Conservation (phyloP, 2,113 vertebrate species). For the Xiphorhynchus elegans region DNA sequence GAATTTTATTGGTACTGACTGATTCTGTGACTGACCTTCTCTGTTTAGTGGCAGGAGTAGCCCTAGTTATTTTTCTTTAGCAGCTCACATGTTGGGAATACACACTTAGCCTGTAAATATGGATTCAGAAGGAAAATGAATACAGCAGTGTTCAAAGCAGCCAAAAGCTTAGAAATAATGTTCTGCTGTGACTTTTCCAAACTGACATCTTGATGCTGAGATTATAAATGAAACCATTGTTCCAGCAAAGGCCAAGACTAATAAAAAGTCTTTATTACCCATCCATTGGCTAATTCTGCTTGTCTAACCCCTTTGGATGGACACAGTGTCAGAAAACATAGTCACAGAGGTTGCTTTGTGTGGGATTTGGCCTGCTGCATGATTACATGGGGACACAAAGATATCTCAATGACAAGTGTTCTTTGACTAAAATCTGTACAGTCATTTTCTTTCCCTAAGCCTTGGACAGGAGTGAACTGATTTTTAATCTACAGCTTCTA, state of each 20-base stretch:
- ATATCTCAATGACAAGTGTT: slow-evolving; percentile 60
- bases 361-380: slow-evolving; percentile 60
- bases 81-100: slow-evolving; percentile 31
- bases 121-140: slow-evolving; percentile 59
- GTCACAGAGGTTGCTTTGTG: slow-evolving; percentile 71
- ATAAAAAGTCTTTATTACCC: slow-evolving; percentile 69
- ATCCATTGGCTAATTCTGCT: slow-evolving; percentile 58
- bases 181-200: slow-evolving; percentile 67
- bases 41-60: slow-evolving; percentile 3
- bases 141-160: slow-evolving; percentile 34
- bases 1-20: background rate
- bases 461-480: slow-evolving; percentile 37
- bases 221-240: slow-evolving; percentile 71
- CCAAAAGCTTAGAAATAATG: slow-evolving; percentile 61
- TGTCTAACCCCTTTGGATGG: slow-evolving; percentile 69
- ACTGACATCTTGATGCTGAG: slow-evolving; percentile 52
- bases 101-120: slow-evolving; percentile 45
- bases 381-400: slow-evolving; percentile 40
- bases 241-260: slow-evolving; percentile 26
- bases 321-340: slow-evolving; percentile 60
- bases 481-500: slow-evolving; percentile 48
- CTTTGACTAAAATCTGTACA: slow-evolving; percentile 67
- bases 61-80: slow-evolving; percentile 44
- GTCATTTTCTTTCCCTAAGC: slow-evolving; percentile 45
- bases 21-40: slow-evolving; percentile 13